Conservation (phyloP, 2,797 vertebrate genomes). For the Synaphobranchus kaupii region DNA sequence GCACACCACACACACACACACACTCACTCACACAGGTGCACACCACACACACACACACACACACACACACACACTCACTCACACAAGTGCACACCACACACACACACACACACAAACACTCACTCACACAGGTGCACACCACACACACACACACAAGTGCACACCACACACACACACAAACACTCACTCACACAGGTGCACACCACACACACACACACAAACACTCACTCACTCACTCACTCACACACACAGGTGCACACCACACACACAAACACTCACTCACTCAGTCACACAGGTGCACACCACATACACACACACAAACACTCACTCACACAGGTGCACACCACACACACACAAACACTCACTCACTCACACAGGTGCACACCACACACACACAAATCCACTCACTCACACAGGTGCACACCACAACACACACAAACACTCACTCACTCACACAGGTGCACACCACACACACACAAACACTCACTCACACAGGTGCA, state of each 20-base stretch:
- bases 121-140: too few species aligned
- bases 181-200: too few species aligned
- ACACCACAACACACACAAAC: conserved; percentile 11
- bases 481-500: neutral
- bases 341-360: conserved; percentile 11
- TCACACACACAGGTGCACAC: neutral
- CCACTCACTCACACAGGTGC: neutral
- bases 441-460: too few species aligned
- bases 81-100: too few species aligned
- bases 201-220: too few species aligned
- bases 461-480: neutral
- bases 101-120: conserved; percentile 3
- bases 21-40: neutral
- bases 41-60: conserved; percentile 9
- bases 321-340: neutral
- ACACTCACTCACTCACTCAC: too few species aligned
- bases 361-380: too few species aligned
- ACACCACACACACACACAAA: conserved; percentile 12
- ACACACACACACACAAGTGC: too few species aligned
- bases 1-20: neutral
- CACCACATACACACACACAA: neutral
- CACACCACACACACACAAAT: neutral
- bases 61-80: too few species aligned
- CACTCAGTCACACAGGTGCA: too few species aligned
- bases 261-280: conserved; percentile 15